Evolutionary conservation across 2,888 invertebrate genomes (phyloP).

Genomic region (Diplazon laetatorius): DNA sequence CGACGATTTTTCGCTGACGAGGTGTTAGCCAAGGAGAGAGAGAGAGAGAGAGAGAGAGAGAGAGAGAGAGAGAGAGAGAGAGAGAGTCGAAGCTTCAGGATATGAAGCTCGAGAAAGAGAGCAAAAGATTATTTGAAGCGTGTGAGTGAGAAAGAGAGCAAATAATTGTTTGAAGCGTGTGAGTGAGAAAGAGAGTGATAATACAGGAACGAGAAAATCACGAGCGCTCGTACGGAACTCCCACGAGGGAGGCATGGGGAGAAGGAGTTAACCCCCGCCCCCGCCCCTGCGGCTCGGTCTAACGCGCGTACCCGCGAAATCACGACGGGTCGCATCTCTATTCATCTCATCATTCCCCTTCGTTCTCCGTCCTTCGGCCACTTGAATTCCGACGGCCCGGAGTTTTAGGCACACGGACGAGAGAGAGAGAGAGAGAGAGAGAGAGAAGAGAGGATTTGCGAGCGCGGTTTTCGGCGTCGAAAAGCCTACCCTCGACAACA

Average conservation of each 20-base stretch:
- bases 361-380: conserved; percentile 48
- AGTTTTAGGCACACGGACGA: too few species aligned
- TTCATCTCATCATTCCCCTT: conserved; percentile 10
- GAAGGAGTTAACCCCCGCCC: conserved; percentile 20
- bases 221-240: conserved; percentile 31
- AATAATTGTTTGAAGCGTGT: conserved; percentile 38
- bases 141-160: too few species aligned
- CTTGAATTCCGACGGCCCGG: conserved; percentile 72
- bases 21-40: conserved; percentile 64
- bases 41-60: conserved; percentile 47
- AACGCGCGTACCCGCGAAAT: conserved; percentile 24
- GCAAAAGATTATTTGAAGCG: too few species aligned
- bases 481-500: conserved; percentile 53
- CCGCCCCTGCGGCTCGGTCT: neutral
- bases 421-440: too few species aligned
- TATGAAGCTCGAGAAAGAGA: too few species aligned
- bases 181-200: conserved; percentile 46
- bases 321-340: conserved; percentile 37
- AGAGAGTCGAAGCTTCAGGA: too few species aligned
- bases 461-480: conserved; percentile 42
- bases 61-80: conserved; percentile 26
- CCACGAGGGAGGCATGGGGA: too few species aligned
- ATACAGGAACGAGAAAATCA: conserved; percentile 44
- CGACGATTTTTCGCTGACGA: conserved; percentile 76
- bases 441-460: conserved; percentile 56